Evolutionary conservation across 2,113 vertebrate genomes (phyloP).

Genomic region (Myiozetetes cayanensis): DNA sequence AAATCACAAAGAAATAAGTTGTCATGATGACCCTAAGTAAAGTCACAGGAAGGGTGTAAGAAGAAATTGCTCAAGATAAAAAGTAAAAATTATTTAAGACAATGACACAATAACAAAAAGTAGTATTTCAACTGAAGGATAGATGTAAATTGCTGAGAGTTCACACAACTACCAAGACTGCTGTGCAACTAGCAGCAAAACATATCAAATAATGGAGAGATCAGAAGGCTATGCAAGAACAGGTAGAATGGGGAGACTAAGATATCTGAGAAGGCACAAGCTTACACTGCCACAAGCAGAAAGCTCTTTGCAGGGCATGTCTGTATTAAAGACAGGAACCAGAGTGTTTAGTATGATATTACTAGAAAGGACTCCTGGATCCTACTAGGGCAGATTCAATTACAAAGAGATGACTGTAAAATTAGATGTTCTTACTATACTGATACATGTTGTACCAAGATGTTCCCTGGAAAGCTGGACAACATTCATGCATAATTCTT

Average conservation of each 20-base stretch:
- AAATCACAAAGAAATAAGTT: not conserved
- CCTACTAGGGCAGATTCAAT: slow-evolving; percentile 1
- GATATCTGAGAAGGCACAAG: not conserved
- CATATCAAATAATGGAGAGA: not conserved
- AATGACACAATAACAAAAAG: not conserved
- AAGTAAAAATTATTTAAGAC: not conserved
- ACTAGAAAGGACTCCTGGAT: slow-evolving; percentile 46
- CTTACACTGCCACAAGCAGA: not conserved
- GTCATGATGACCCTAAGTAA: not conserved
- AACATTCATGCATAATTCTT: not conserved
- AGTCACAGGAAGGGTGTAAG: not conserved
- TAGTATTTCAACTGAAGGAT: not conserved
- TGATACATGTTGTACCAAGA: slow-evolving; percentile 45
- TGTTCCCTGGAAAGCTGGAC: slow-evolving; percentile 63
- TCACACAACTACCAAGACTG: not conserved
- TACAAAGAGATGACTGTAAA: slow-evolving; percentile 52
- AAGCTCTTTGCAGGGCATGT: not conserved
- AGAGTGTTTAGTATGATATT: slow-evolving; percentile 21
- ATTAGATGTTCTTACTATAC: slow-evolving; percentile 39
- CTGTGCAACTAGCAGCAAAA: not conserved
- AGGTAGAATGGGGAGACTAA: not conserved
- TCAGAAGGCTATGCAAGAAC: not conserved
- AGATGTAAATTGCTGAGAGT: not conserved
- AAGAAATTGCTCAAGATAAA: not conserved
- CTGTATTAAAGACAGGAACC: slow-evolving; percentile 8